Evolutionary conservation across 2,888 invertebrate genomes (phyloP).

Genomic region (Ernsta delagoae): DNA sequence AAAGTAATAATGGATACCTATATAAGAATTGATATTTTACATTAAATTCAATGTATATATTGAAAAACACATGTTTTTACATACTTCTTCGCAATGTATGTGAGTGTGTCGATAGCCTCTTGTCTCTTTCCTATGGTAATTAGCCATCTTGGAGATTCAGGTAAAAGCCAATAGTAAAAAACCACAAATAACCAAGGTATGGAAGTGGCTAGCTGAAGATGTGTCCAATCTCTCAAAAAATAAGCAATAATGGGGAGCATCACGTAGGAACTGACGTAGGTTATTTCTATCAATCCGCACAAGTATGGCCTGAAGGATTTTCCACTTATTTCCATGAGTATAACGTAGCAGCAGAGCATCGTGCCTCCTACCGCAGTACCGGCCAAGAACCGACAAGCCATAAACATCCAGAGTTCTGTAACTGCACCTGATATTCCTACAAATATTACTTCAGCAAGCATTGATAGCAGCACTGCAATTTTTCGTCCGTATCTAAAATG

Average conservation of each 20-base stretch:
- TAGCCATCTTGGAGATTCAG: constrained; percentile 93
- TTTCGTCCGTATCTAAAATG: constrained; percentile 86
- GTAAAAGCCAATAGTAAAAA: constrained; percentile 88
- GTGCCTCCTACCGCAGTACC: constrained; percentile 87
- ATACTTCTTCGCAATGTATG: constrained; percentile 84
- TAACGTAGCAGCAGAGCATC: constrained; percentile 87
- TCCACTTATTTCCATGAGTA: constrained; percentile 86
- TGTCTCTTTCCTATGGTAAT: constrained; percentile 87
- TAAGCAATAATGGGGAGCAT: constrained; percentile 85
- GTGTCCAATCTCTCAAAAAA: constrained; percentile 85
- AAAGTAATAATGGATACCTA: constrained; percentile 44
- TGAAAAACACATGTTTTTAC: too few relatives aligned
- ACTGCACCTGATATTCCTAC: constrained; percentile 81
- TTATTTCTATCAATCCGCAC: constrained; percentile 82
- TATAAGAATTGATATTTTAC: too few relatives aligned
- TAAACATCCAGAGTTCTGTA: constrained; percentile 85
- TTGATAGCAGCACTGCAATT: constrained; percentile 84
- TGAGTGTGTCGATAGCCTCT: constrained; percentile 86
- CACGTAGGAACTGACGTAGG: constrained; percentile 83
- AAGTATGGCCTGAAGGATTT: constrained; percentile 81
- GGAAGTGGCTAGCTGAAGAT: constrained; percentile 84
- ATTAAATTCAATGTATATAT: too few relatives aligned
- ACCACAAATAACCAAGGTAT: constrained; percentile 81
- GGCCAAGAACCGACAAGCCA: constrained; percentile 83
- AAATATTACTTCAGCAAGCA: constrained; percentile 83